phyloP scores from a whole-genome alignment of 2,113 vertebrate genomes.

The Nerophis lumbriciformis region DNA sequence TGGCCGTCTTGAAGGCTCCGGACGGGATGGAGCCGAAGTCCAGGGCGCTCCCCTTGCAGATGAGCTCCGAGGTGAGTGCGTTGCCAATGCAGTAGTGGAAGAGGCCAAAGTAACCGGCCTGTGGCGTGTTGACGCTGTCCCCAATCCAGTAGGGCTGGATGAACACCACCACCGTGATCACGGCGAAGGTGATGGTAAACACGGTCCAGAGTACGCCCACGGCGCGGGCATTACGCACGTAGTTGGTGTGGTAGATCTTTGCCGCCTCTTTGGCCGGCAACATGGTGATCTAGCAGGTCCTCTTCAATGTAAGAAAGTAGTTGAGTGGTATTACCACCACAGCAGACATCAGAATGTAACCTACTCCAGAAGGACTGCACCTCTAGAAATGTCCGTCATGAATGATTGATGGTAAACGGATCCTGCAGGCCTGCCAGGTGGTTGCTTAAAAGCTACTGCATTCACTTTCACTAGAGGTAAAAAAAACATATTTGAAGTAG shows the following conservation, averaged over 20 bases:
- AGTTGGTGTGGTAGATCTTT: constrained; percentile 95
- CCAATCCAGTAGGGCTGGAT: constrained; percentile 99
- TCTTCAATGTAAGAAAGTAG: background rate
- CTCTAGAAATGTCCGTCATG: constrained; percentile 13
- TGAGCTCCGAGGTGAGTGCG: constrained; percentile 90
- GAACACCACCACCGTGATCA: constrained; percentile 91
- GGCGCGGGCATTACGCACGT: constrained; percentile 88
- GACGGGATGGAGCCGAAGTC: constrained; percentile 95
- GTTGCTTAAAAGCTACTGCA: background rate
- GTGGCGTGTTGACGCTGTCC: constrained; percentile 92
- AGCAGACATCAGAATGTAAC: background rate
- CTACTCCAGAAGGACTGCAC: background rate
- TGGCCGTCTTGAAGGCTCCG: constrained; percentile 94
- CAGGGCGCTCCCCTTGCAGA: constrained; percentile 91
- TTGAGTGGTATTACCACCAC: background rate
- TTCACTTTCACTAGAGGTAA: background rate
- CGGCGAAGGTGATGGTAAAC: constrained; percentile 92
- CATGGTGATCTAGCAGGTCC: constrained; percentile 45
- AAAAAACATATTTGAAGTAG: background rate
- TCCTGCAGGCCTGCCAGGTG: constrained; percentile 6
- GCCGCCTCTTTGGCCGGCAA: constrained; percentile 92
- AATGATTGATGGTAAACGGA: constrained; percentile 66
- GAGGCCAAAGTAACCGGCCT: constrained; percentile 95
- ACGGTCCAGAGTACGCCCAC: constrained; percentile 93
- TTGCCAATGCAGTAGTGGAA: constrained; percentile 97